Conservation (phyloP, 2,888 invertebrate species). For the Hoplodrina blanda region DNA sequence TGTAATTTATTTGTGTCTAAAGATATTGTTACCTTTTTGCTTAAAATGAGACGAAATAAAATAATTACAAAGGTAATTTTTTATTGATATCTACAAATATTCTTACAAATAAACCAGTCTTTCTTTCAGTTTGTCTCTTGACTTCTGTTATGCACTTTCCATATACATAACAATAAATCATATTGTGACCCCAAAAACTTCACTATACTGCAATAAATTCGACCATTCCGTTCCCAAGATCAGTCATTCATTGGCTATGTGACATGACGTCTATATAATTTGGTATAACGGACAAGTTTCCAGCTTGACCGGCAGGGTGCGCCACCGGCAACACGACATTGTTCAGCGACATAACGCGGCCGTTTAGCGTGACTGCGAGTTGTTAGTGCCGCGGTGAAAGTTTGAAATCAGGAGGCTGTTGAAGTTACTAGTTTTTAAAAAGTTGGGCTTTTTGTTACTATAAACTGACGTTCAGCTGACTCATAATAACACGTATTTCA, state of each 20-base stretch:
- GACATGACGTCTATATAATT: constrained; percentile 51
- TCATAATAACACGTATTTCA: too few species aligned
- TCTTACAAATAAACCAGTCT: too few species aligned
- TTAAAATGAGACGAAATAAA: too few species aligned
- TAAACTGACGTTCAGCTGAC: background rate
- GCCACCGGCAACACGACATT: constrained; percentile 61
- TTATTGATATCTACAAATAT: too few species aligned
- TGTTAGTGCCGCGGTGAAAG: constrained; percentile 61
- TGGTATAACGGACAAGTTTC: constrained; percentile 47
- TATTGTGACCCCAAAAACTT: constrained; percentile 13
- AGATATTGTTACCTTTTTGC: too few species aligned
- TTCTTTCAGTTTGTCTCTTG: too few species aligned
- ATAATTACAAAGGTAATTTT: too few species aligned
- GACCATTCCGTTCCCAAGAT: constrained; percentile 15
- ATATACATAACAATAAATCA: constrained; percentile 1
- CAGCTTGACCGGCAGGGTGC: constrained; percentile 45
- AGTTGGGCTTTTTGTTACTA: background rate
- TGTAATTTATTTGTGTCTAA: too few species aligned
- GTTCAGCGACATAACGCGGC: constrained; percentile 61
- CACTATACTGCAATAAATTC: constrained; percentile 1
- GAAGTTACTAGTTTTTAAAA: constrained; percentile 17
- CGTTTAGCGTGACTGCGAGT: constrained; percentile 64
- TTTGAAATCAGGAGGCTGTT: background rate
- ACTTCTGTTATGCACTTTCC: background rate
- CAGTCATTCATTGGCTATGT: constrained; percentile 34